Percentiles rank a stretch among this genome's conserved stretches.
Conservation (phyloP, 2,113 vertebrate species). For the Vombatus ursinus region DNA sequence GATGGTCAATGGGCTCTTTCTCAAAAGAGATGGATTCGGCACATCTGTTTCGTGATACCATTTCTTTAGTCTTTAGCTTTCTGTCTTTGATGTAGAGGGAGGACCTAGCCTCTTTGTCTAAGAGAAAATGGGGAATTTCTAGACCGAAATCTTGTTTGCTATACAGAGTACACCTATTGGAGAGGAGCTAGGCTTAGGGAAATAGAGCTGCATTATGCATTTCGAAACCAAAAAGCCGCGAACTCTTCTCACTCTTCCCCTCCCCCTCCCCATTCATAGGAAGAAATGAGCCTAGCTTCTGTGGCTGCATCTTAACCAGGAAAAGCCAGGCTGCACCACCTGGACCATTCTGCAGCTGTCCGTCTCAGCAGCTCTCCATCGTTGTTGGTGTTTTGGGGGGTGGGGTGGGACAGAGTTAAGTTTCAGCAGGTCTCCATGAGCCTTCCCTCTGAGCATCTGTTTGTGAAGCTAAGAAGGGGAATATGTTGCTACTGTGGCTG, state of each 20-base stretch:
- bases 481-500: background rate
- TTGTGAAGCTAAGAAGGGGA: background rate
- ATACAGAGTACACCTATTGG: background rate
- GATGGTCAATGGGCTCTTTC: background rate
- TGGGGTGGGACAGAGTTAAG: slow-evolving; percentile 34
- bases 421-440: slow-evolving; percentile 23
- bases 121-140: background rate
- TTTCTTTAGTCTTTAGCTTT: background rate
- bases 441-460: slow-evolving; percentile 10
- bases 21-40: background rate
- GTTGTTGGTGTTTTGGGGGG: slow-evolving; percentile 13
- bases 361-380: slow-evolving; percentile 48
- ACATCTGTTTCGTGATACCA: background rate
- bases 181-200: background rate
- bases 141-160: background rate
- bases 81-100: background rate
- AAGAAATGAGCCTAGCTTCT: background rate
- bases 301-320: background rate
- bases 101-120: background rate
- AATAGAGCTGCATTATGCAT: background rate
- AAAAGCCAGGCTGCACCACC: background rate
- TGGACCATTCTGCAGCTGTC: background rate
- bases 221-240: background rate
- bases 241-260: background rate
- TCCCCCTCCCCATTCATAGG: background rate